Evolutionary conservation across 2,797 vertebrate genomes (phyloP), one percentile per base, ranked within the genome.

Genomic region (Rachycentron canadum): DNA sequence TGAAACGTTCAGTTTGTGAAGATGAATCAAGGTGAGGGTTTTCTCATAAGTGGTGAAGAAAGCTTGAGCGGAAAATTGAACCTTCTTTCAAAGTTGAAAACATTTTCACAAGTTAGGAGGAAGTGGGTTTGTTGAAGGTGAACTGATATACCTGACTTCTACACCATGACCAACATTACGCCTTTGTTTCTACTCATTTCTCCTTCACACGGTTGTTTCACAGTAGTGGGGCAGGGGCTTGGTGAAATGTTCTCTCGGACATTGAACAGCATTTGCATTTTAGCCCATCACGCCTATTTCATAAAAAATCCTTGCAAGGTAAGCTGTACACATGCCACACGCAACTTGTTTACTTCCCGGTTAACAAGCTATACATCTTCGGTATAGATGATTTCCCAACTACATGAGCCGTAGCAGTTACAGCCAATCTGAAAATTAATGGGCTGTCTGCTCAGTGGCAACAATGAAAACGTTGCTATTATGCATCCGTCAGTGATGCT

Each of bases 361-460:
- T 26, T 25, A 32, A 57, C 61, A 38, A 17, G 25, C 25, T 17
- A 12, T 0, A 38, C 32, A 25, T 16, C 21, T 53, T 61, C 16
- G 5, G 7, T 38, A 41, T 6, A 41, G 40, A 23, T 3, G 45
- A 71, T 67, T 68, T 64, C 30, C 49, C 32, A 7, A 41, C 50
- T 10, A 40, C 53, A 26, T 34, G 45, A 78, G 53, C 45, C 4
- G 3, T 8, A 34, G 62, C 45, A 26, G 47, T 50, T 41, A 21
- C 41, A 19, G 55, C 36, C 19, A 0, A 58, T 69, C 57, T 1
- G 5, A 13, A 56, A 70, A 69, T 66, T 36, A 86, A 88, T 83
- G 80, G 89, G 74, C 66, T 67, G 71, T 74, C 81, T 14, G 57
- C 69, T 69, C 26, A 19, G 56, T 1, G 52, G 32, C 3, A 45